Base-by-base conservation (phyloP, 2,113 vertebrate genomes). In the Phalacrocorax brasilianus region DNA sequence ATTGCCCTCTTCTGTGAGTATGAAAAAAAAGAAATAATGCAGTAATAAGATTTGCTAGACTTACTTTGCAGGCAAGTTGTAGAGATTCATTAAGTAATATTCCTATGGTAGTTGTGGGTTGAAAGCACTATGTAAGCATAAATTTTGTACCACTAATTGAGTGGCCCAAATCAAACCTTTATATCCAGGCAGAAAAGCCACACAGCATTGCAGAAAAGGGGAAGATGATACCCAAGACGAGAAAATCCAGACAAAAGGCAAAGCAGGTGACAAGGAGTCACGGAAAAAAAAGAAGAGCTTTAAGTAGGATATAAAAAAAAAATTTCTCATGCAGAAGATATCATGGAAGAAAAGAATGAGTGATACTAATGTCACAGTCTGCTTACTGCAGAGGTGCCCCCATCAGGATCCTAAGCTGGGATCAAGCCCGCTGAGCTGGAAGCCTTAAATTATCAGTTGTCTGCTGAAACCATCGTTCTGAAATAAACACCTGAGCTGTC, bases 21-120 rank as follows among this genome's bases (percentile, higher is more conserved):
- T 50, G 12, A 13, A 75, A 66, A 58, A 72, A 56, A 24, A 20
- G 3, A 55, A 82, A 82, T 9, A 78, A 55, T 59, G 3, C 5
- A 80, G 14, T 67, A 91, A 68, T 74, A 71, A 78, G 13, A 28
- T 88, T 81, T 79, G 6, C 32, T 85, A 88, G 35, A 35, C 53
- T 75, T 81, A 53, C 15, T 45, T 80, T 38, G 45, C 26, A 86
- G 47, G 11, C 19, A 91, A 49, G 11, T 72, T 81, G 17, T 49
- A 42, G 72, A 75, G 35, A 72, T 85, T 87, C 44, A 82, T 89
- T 93, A 66, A 81, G n/a, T 26, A 82, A 67, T 91, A 91, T 68
- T 92, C 35, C 4, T 78, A 5, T 12, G 6, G 30, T 63, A 76
- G 30, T 1, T 72, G 35, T 75, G 21, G 24, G 27, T 15, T 91